A percentile compares a stretch with the other conserved stretches of the same genome.
Conservation (phyloP, 2,113 vertebrate genomes). For the Sterrhoptilus dennistouni region DNA sequence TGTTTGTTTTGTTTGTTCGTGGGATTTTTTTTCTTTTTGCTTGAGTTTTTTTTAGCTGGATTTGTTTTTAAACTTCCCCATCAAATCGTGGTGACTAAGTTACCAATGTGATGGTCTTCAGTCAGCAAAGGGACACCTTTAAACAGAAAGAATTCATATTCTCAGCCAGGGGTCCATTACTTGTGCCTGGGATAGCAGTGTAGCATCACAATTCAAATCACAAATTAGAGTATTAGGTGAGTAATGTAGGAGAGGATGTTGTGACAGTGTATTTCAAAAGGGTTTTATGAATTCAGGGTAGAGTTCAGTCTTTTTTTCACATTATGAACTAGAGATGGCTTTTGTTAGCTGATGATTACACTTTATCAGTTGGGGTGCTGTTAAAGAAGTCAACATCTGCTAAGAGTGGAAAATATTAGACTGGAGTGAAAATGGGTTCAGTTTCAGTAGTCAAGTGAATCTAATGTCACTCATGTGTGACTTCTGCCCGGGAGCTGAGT, state of each 20-base stretch:
- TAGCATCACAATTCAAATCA: not conserved
- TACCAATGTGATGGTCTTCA: not conserved
- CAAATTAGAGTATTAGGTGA: not conserved
- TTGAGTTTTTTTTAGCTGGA: fast-evolving
- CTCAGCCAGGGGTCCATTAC: not conserved
- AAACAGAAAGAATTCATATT: not conserved
- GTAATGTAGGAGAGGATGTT: not conserved
- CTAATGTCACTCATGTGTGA: fast-evolving
- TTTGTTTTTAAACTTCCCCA: not conserved
- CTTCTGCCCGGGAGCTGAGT: not conserved
- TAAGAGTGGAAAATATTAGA: not conserved
- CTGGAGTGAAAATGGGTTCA: not conserved
- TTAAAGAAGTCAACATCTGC: not conserved
- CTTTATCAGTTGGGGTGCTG: not conserved
- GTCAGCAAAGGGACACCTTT: not conserved
- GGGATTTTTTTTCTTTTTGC: not conserved
- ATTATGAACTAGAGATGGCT: not conserved
- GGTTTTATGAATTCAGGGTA: not conserved
- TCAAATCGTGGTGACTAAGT: not conserved
- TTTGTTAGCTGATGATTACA: not conserved
- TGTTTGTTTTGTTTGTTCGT: not conserved
- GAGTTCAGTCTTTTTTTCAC: not conserved
- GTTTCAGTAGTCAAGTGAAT: not conserved
- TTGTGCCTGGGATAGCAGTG: not conserved
- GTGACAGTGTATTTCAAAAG: not conserved